Conservation (phyloP, 2,113 vertebrate genomes). For the Sinocyclocheilus grahami region DNA sequence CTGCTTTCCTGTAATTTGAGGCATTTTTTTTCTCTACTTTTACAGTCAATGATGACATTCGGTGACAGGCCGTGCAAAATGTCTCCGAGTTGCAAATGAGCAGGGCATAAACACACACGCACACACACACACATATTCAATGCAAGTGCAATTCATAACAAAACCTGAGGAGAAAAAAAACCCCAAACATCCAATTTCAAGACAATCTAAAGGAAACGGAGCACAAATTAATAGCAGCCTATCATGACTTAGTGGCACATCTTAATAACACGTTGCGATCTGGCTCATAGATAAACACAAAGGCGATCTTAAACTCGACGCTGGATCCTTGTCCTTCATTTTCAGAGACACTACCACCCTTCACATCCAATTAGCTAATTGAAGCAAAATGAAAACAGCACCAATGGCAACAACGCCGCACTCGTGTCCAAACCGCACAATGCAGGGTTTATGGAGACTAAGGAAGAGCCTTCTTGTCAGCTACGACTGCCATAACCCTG, state of each 20-base stretch:
- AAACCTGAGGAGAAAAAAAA: not conserved
- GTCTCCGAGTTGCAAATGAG: conserved; percentile 55
- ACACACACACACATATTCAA: not conserved
- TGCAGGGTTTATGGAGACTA: conserved; percentile 68
- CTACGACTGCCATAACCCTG: conserved; percentile 63
- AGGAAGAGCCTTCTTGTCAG: conserved; percentile 65
- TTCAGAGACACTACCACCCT: conserved; percentile 68
- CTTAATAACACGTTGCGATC: conserved; percentile 33
- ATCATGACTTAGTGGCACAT: conserved; percentile 32
- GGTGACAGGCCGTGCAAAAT: conserved; percentile 69
- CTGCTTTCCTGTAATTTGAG: conserved; percentile 83
- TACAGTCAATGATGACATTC: conserved; percentile 79
- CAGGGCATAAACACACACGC: not conserved
- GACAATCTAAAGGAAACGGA: not conserved
- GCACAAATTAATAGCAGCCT: conserved; percentile 39
- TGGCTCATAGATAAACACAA: conserved; percentile 59
- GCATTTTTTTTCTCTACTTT: conserved; percentile 69
- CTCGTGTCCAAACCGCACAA: conserved; percentile 71
- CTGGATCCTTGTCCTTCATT: conserved; percentile 70
- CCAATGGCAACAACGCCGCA: conserved; percentile 70
- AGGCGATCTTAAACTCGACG: conserved; percentile 60
- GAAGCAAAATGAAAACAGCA: conserved; percentile 75
- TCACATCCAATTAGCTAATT: conserved; percentile 80
- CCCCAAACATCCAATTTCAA: not conserved
- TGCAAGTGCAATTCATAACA: not conserved